phyloP scores from a whole-genome alignment of 2,888 invertebrate species.

The Eristalis arbustorum region DNA sequence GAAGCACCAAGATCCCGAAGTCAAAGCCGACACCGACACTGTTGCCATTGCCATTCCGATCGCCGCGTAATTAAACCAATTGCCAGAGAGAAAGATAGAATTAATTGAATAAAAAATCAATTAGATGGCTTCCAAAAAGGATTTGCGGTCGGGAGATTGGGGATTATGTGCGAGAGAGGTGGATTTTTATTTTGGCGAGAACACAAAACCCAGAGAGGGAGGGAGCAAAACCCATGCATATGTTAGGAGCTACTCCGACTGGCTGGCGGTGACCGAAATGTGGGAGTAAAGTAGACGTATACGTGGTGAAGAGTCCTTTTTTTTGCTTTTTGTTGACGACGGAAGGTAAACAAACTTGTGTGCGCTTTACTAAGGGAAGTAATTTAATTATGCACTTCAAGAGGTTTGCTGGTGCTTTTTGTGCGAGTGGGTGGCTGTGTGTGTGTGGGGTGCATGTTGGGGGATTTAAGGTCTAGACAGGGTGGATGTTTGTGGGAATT shows the following conservation, averaged over 20 bases:
- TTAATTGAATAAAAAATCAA: slow-evolving; percentile 57
- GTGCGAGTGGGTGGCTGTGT: not conserved
- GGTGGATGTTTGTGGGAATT: not conserved
- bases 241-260: slow-evolving; percentile 8
- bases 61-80: slow-evolving; percentile 37
- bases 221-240: slow-evolving; percentile 23
- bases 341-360: slow-evolving; percentile 38
- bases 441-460: not conserved
- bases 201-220: not conserved
- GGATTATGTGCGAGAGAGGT: not conserved
- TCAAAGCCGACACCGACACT: too few species aligned
- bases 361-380: slow-evolving; percentile 28
- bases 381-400: slow-evolving; percentile 48
- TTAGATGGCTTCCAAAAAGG: slow-evolving; percentile 55
- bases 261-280: not conserved
- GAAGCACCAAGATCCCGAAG: not conserved
- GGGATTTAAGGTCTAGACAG: slow-evolving; percentile 46
- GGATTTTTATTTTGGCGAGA: not conserved
- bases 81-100: slow-evolving; percentile 31
- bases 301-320: not conserved
- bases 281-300: slow-evolving; percentile 15
- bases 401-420: not conserved
- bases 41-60: not conserved
- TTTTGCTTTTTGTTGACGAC: not conserved
- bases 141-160: slow-evolving; percentile 31